Conservation (phyloP, 64 coral and sea anemone genomes). For the Montipora cactus region DNA sequence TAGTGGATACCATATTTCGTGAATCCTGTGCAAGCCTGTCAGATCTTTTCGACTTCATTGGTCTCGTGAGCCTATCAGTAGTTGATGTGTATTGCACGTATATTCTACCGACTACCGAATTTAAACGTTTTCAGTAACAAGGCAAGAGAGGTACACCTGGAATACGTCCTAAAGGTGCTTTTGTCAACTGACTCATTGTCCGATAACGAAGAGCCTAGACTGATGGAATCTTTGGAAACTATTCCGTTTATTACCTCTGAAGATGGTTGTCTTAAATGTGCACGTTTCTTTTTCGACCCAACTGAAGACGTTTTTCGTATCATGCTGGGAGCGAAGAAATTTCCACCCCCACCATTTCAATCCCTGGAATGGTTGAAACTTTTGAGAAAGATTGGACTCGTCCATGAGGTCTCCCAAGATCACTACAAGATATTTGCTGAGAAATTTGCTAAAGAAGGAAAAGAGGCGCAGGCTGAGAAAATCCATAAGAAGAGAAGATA, state of each 20-base stretch:
- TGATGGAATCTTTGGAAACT: background rate
- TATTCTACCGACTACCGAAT: constrained; percentile 40
- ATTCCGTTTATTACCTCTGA: background rate
- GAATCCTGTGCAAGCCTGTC: background rate
- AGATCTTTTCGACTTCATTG: constrained; percentile 9
- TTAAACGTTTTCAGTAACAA: constrained; percentile 23
- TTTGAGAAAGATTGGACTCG: constrained; percentile 32
- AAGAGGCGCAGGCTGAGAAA: background rate
- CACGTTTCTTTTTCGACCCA: constrained; percentile 42
- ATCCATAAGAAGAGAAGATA: background rate
- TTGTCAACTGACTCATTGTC: background rate
- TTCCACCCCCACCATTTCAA: constrained; percentile 26
- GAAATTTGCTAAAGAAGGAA: constrained; percentile 13
- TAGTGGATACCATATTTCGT: constrained; percentile 1
- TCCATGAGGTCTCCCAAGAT: constrained; percentile 14
- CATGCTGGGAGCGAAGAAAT: constrained; percentile 5
- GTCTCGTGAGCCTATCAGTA: background rate
- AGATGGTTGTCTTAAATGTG: constrained; percentile 10
- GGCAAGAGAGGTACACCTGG: constrained; percentile 21
- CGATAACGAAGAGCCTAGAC: background rate
- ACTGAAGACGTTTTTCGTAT: constrained; percentile 3
- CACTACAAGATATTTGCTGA: constrained; percentile 38
- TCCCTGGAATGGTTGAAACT: constrained; percentile 20
- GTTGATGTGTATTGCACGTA: constrained; percentile 56
- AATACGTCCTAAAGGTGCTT: background rate